A percentile compares a stretch with the other conserved stretches of the same genome.
phyloP scores from a whole-genome alignment of 2,113 vertebrate genomes.

The Stigmatopora nigra region DNA sequence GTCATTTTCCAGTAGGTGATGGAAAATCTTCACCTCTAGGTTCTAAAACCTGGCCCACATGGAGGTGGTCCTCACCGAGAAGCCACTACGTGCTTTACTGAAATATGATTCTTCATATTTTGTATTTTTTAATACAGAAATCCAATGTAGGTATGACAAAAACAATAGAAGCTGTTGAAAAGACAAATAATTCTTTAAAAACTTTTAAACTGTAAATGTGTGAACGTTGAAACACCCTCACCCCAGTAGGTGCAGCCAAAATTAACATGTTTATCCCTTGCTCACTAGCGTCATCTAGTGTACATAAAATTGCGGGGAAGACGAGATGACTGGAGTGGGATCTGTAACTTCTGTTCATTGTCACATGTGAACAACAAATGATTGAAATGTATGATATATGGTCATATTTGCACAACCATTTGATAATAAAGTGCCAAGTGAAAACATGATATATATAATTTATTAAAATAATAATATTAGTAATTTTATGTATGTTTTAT shows the following conservation, averaged over 20 bases:
- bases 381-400: neutral
- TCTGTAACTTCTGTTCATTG: neutral
- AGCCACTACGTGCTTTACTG: neutral
- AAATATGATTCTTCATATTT: neutral
- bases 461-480: too few species aligned
- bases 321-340: neutral
- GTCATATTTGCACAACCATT: neutral
- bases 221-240: neutral
- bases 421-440: neutral
- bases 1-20: neutral
- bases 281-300: neutral
- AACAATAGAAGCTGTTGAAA: neutral
- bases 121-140: neutral
- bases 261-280: neutral
- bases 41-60: neutral
- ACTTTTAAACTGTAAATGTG: neutral
- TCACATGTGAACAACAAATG: neutral
- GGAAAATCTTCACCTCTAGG: neutral
- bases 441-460: too few species aligned
- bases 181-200: neutral
- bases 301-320: neutral
- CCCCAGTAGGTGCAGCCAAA: neutral
- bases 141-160: neutral
- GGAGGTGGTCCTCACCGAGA: neutral
- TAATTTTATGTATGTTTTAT: too few species aligned